Base-by-base conservation (phyloP, 2,888 invertebrate genomes). In the Dorcus parallelipipedus region DNA sequence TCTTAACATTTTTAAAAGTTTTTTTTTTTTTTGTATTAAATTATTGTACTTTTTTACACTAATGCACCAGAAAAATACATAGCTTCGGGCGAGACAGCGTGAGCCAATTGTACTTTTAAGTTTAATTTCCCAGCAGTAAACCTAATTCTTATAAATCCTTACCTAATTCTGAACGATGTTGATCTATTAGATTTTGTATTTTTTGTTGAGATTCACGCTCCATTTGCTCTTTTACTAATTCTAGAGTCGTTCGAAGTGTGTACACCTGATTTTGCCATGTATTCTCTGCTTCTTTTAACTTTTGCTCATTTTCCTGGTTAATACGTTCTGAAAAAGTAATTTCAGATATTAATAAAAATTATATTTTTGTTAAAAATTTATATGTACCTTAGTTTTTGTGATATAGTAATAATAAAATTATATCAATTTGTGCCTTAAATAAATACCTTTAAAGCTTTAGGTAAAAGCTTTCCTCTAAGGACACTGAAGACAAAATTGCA, bases 81-180 rank as follows among this genome's bases (percentile, higher is more conserved):
- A 1, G 14, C 14, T 14, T 14, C 1, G 14, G 14, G 14, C 14
- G 14, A 14, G 14, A 14, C 1, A 14, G 1, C 14, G 14, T 14
- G 14, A 14, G 14, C 14, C 14, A 14, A 14, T 14, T 14, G 14
- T n/a, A n/a, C n/a, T 14, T 14, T 14, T 14, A 14, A 14, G 14
- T 14, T 14, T 14, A 14, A 14, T 14, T 14, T 14, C 14, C 14
- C 14, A 14, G 14, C 14, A 14, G 14, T 14, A 14, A 14, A 14
- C 14, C 14, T 14, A 14, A 14, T 14, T 14, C 14, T 14, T 14
- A 14, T 14, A 14, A 14, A 14, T 14, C 1, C 14, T 14, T 73
- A 86, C 87, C 86, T 81, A 87, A 82, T 73, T 86, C 84, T 56
- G 77, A 73, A 62, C 83, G 77, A 74, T 87, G 86, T 67, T 85